These are phyloP conservation scores for Apantesis nais DNA, from an alignment of 2,888 invertebrate species.

Conservation along the genomic window DNA sequence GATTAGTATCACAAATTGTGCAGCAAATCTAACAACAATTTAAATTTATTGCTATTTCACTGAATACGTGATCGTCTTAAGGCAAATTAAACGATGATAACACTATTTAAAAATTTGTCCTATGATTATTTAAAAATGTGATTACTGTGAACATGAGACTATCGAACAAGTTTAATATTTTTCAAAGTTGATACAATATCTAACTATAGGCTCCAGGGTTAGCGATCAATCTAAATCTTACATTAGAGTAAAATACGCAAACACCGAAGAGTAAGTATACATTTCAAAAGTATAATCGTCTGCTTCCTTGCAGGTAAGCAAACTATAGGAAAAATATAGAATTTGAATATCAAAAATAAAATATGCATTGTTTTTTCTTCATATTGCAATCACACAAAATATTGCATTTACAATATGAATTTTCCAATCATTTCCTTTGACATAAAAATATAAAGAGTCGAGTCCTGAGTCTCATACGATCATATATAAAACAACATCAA, in stretches of 20 bases:
- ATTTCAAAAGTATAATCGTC: constrained; percentile 75
- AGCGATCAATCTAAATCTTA: constrained; percentile 66
- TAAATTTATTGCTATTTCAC: constrained; percentile 81
- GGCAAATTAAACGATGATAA: constrained; percentile 76
- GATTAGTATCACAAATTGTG: constrained; percentile 81
- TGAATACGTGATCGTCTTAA: constrained; percentile 75
- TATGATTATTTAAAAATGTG: constrained; percentile 52
- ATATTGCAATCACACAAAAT: constrained; percentile 68
- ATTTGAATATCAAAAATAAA: constrained; percentile 84
- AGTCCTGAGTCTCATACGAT: constrained; percentile 40
- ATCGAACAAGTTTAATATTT: constrained; percentile 57
- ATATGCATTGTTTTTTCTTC: constrained; percentile 66
- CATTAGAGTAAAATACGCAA: constrained; percentile 68
- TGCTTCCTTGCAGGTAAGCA: constrained; percentile 75
- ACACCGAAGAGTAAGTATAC: constrained; percentile 69
- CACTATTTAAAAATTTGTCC: constrained; percentile 53
- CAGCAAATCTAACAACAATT: constrained; percentile 74
- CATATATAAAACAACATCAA: constrained; percentile 18
- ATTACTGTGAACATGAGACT: constrained; percentile 55
- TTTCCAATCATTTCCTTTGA: constrained; percentile 13
- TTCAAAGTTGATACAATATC: constrained; percentile 49
- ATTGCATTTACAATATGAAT: constrained; percentile 60
- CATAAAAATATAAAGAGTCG: constrained; percentile 43
- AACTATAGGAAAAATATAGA: constrained; percentile 79
- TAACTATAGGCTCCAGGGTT: constrained; percentile 57